Evolutionary conservation across 1,140 invertebrate genomes (phyloP).

Genomic region (Drosophila dunni): DNA sequence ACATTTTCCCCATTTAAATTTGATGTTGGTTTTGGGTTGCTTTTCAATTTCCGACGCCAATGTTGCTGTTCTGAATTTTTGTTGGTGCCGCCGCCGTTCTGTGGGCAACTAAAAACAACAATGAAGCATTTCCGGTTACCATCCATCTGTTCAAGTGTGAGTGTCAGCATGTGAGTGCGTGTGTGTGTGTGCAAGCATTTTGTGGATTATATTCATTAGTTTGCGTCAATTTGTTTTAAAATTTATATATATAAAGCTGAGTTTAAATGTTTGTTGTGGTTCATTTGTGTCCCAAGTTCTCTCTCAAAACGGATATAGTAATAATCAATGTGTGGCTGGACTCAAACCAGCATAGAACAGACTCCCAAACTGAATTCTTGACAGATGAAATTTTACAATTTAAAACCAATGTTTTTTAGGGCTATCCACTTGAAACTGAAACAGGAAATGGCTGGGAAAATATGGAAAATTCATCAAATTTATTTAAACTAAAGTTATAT

Average conservation of each 20-base stretch:
- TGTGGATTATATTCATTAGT: constrained; percentile 75
- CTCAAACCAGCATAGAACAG: constrained; percentile 14
- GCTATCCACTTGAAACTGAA: not conserved
- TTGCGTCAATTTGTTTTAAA: constrained; percentile 81
- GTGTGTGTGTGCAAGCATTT: constrained; percentile 28
- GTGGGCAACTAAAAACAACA: constrained; percentile 55
- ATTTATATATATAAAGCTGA: constrained; percentile 30
- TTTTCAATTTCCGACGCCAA: constrained; percentile 81
- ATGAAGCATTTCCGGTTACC: constrained; percentile 73
- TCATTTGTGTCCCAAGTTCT: constrained; percentile 1
- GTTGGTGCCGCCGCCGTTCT: constrained; percentile 29
- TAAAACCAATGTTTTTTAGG: not conserved
- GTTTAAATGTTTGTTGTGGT: not conserved
- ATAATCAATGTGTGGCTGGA: constrained; percentile 35
- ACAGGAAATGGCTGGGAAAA: too few relatives aligned
- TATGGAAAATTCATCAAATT: too few relatives aligned
- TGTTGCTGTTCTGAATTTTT: constrained; percentile 7
- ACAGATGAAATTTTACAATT: not conserved
- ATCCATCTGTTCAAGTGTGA: not conserved
- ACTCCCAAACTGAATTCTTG: not conserved
- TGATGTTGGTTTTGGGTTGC: constrained; percentile 75
- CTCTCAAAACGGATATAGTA: constrained; percentile 58
- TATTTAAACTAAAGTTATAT: too few relatives aligned
- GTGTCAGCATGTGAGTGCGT: constrained; percentile 10
- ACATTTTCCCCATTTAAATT: constrained; percentile 66